Evolutionary conservation across 2,888 invertebrate genomes (phyloP), one percentile per base, ranked within the genome.

Genomic region (Dendrolimus pini): DNA sequence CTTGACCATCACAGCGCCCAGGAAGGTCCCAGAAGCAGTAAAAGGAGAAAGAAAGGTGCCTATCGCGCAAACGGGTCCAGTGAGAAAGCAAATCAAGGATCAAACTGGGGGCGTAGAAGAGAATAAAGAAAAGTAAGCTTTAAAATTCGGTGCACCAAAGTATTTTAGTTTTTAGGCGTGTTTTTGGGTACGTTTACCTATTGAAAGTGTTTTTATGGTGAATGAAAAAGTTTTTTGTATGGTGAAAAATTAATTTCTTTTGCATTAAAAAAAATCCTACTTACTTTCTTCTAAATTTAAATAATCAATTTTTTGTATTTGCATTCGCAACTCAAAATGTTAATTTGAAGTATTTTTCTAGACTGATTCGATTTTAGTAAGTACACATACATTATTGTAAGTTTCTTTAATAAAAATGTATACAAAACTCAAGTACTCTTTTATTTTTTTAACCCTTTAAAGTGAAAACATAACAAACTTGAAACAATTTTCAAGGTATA

Each of bases 1-100:
- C 18, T 83, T 95, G 42, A 93, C 93, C 42, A 90, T 95, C 42
- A 93, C 92, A 10, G 94, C 94, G 12, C 94, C 94, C 0, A 71
- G 69, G 58, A 75, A 75, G 58, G 60, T 69, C 2, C 72, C 77
- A 0, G 67, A 74, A 0, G 74, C 75, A 1, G 42, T 74, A 42
- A 70, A 79, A 55, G 76, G 76, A 2, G 81, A 80, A 59, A 65
- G 77, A 14, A 61, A 61, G n/a, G 75, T 84, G n/a, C 76, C 80
- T 1, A 76, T 84, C 52, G 56, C 74, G 0, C 78, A 78, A 54
- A 84, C 80, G 0, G 84, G 85, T 1, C 83, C 85, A 0, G 75
- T 82, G 0, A 71, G 80, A 41, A 83, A 80, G 62, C 81, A 80
- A 55, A 66, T 77, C 47, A 81, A 78, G 55, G 79, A 78, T 41